Evolutionary conservation across 2,888 invertebrate genomes (phyloP).

Genomic region (Hoplodrina blanda): DNA sequence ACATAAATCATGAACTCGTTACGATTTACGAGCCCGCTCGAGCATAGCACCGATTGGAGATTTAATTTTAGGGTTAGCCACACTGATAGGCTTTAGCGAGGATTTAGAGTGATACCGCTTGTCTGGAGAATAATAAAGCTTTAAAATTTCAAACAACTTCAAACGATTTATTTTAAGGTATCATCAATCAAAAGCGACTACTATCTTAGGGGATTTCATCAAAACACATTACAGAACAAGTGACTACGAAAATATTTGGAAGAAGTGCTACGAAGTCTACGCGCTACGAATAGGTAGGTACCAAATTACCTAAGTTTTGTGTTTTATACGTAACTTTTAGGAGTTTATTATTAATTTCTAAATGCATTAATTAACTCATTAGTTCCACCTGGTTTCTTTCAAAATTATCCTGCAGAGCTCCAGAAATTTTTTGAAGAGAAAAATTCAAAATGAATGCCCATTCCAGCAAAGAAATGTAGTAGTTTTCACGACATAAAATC

Average conservation of each 20-base stretch:
- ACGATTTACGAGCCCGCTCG: constrained; percentile 86
- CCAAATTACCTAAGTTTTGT: background rate
- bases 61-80: constrained; percentile 80
- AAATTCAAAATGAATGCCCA: constrained; percentile 36
- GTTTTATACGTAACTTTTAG: background rate
- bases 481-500: constrained; percentile 64
- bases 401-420: background rate
- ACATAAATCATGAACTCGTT: constrained; percentile 90
- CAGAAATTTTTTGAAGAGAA: constrained; percentile 1
- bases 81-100: constrained; percentile 75
- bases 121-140: constrained; percentile 51
- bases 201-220: constrained; percentile 30
- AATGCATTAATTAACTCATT: background rate
- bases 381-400: background rate
- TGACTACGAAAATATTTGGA: constrained; percentile 5
- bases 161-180: constrained; percentile 56
- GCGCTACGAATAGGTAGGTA: background rate
- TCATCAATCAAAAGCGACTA: constrained; percentile 43
- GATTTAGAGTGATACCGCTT: constrained; percentile 58
- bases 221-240: constrained; percentile 6
- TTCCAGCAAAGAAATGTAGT: constrained; percentile 53
- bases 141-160: constrained; percentile 49
- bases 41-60: constrained; percentile 83
- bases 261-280: constrained; percentile 8
- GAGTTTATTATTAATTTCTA: too few species aligned